Conservation (phyloP, 35 echinoderm and acorn worm species). For the Stichopus chloronotus region DNA sequence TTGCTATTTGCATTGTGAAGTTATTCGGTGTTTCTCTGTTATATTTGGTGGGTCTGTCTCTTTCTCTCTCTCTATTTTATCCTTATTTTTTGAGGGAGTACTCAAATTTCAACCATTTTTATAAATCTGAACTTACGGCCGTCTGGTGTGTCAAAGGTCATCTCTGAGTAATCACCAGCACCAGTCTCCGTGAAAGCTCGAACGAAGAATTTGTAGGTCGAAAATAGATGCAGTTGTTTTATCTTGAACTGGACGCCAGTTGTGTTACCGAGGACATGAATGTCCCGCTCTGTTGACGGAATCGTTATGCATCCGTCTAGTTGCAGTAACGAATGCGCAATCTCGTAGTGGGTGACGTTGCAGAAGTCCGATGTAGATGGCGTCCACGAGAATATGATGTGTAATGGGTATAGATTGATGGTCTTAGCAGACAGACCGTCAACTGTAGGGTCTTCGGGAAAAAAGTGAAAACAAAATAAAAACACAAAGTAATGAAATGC, state of each 20-base stretch:
- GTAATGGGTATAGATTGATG: background rate
- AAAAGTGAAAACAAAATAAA: conserved; percentile 2
- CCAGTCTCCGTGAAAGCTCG: conserved; percentile 36
- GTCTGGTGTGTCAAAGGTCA: background rate
- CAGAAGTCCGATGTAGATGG: background rate
- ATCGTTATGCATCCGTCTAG: conserved; percentile 9
- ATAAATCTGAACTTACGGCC: background rate
- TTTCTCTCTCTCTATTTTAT: too few species aligned
- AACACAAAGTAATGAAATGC: too few species aligned
- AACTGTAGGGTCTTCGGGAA: background rate
- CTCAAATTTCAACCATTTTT: too few species aligned
- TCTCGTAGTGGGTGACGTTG: background rate
- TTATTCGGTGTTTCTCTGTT: too few species aligned
- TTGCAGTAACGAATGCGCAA: background rate
- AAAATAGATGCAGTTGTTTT: conserved; percentile 3
- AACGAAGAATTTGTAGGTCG: conserved; percentile 26
- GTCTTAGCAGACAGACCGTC: background rate
- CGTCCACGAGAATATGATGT: conserved; percentile 28
- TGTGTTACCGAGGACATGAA: background rate
- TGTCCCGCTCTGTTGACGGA: background rate
- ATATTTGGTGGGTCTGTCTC: too few species aligned
- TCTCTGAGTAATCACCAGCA: background rate
- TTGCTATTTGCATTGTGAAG: too few species aligned
- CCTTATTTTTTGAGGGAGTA: too few species aligned
- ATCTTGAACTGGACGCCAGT: background rate